phyloP scores from a whole-genome alignment of 2,888 invertebrate genomes.

The Dichetophora obliterata region DNA sequence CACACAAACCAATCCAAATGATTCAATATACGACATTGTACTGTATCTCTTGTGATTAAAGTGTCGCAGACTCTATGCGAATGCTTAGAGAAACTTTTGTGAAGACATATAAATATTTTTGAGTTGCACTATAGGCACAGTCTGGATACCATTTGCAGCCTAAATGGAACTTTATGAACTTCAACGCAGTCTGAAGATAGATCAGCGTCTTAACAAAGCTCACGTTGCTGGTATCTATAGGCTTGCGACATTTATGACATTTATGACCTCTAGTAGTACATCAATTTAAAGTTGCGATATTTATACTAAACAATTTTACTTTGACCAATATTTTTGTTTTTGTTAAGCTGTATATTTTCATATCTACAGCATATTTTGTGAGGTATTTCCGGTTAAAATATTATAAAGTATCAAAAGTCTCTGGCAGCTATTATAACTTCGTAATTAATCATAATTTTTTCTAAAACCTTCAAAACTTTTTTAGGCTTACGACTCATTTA shows the following conservation, averaged over 20 bases:
- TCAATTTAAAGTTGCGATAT: conserved; percentile 33
- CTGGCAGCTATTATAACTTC: too few species aligned
- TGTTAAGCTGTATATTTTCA: conserved; percentile 52
- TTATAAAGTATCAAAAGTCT: too few species aligned
- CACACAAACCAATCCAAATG: conserved; percentile 43
- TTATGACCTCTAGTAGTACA: conserved; percentile 27
- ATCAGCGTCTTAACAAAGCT: conserved; percentile 24
- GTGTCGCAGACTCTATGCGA: too few species aligned
- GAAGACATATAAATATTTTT: background rate
- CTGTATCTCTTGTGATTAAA: too few species aligned
- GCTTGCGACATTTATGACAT: conserved; percentile 7
- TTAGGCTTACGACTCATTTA: too few species aligned
- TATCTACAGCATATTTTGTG: conserved; percentile 51
- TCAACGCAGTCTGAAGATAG: conserved; percentile 26
- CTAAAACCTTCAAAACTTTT: too few species aligned
- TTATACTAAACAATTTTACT: conserved; percentile 22
- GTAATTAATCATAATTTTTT: too few species aligned
- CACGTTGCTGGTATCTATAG: background rate
- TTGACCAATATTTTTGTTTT: background rate
- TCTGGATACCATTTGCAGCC: background rate
- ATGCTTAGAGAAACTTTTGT: background rate
- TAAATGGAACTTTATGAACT: conserved; percentile 34
- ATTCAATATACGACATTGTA: conserved; percentile 50
- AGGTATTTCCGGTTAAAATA: too few species aligned
- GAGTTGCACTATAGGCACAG: background rate